phyloP scores from a whole-genome alignment of 2,888 invertebrate species.

The Calameuta pallipes region DNA sequence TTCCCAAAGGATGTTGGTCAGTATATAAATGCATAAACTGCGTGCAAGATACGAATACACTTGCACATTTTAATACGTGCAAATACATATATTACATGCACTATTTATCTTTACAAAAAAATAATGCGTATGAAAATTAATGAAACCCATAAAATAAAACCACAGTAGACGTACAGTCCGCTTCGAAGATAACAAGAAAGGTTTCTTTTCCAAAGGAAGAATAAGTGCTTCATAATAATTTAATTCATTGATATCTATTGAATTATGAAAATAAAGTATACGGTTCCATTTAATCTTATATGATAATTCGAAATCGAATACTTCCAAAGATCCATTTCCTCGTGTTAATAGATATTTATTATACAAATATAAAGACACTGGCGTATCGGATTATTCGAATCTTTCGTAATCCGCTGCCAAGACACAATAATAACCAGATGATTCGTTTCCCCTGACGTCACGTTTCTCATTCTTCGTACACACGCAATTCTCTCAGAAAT shows the following conservation, averaged over 20 bases:
- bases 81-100: background rate
- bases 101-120: background rate
- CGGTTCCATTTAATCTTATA: background rate
- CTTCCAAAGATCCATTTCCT: background rate
- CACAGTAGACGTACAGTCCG: background rate
- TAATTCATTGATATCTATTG: background rate
- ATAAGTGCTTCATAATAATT: background rate
- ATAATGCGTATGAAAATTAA: background rate
- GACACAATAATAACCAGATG: background rate
- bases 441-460: background rate
- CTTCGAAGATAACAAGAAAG: background rate
- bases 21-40: background rate
- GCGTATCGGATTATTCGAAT: background rate
- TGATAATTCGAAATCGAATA: background rate
- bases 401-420: background rate
- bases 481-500: background rate
- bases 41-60: background rate
- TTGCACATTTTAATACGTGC: background rate
- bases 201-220: background rate
- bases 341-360: background rate
- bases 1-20: background rate
- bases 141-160: background rate
- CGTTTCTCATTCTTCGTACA: background rate
- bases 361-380: background rate
- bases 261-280: background rate